A percentile compares a stretch with the other conserved stretches of the same genome.
Conservation (phyloP, 2,113 vertebrate genomes). For the Accipiter cooperii region DNA sequence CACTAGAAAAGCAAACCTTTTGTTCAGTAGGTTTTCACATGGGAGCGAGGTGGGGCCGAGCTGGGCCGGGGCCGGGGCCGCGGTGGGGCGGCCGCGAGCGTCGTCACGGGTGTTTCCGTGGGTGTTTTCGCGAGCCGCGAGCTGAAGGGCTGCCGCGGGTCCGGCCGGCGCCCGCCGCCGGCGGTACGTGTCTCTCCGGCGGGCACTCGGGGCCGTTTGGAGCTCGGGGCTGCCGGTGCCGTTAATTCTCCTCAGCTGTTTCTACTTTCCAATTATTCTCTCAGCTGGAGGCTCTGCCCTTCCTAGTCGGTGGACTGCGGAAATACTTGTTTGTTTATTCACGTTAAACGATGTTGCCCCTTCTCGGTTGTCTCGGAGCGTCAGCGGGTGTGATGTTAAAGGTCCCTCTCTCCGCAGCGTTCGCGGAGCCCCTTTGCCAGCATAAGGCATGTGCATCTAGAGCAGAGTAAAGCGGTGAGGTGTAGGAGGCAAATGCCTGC, state of each 20-base stretch:
- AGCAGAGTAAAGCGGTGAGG: background rate
- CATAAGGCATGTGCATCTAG: background rate
- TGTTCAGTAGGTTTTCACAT: too few species aligned
- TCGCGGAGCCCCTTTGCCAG: background rate
- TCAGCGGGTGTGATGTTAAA: background rate
- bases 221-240: background rate
- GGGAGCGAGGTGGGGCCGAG: too few species aligned
- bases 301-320: background rate
- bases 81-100: background rate
- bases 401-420: background rate
- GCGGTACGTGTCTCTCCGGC: background rate
- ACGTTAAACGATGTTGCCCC: background rate
- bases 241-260: background rate
- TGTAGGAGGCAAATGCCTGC: background rate
- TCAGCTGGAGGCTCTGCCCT: background rate
- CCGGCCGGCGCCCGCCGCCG: background rate
- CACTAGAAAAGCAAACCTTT: too few species aligned
- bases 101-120: background rate
- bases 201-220: background rate
- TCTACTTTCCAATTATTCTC: constrained; percentile 12
- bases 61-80: background rate
- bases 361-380: background rate
- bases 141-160: background rate
- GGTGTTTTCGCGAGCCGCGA: background rate
- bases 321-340: background rate